Percentiles rank a stretch among this genome's conserved stretches.
Conservation (phyloP, 1,140 invertebrate genomes). For the Drosophila miranda region DNA sequence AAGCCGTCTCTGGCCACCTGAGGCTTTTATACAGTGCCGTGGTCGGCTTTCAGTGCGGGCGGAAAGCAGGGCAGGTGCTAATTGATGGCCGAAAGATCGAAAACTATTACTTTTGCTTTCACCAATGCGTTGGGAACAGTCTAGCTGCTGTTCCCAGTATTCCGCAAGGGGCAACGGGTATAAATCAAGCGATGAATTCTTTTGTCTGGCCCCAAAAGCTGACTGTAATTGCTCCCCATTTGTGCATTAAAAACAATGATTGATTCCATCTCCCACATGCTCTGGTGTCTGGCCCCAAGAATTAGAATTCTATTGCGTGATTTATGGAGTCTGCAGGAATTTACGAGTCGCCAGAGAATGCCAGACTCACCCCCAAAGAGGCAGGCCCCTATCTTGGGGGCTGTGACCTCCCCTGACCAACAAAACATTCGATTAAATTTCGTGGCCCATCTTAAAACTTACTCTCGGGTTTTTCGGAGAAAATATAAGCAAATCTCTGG, state of each 20-base stretch:
- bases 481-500: too few species aligned
- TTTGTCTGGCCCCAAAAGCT: slow-evolving; percentile 60
- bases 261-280: slow-evolving; percentile 60
- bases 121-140: slow-evolving; percentile 11
- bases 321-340: slow-evolving; percentile 67
- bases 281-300: slow-evolving; percentile 54
- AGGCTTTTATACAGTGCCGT: slow-evolving; percentile 21
- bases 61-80: slow-evolving; percentile 42
- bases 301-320: slow-evolving; percentile 79
- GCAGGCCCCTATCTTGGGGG: too few species aligned
- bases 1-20: too few species aligned
- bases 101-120: slow-evolving; percentile 55
- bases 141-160: not conserved
- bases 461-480: too few species aligned
- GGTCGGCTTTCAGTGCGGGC: slow-evolving; percentile 2
- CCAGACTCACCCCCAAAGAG: slow-evolving; percentile 1
- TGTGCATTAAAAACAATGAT: slow-evolving; percentile 81
- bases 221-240: slow-evolving; percentile 80
- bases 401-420: not conserved
- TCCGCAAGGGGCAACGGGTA: slow-evolving; percentile 13
- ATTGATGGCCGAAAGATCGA: slow-evolving; percentile 26
- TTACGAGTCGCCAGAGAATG: slow-evolving; percentile 66
- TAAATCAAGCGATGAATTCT: slow-evolving; percentile 77
- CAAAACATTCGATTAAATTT: slow-evolving; percentile 6
- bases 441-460: too few species aligned